phyloP scores from a whole-genome alignment of 30 jellyfish, hydroid and myxozoan species.

The Nemopilema nomurai region DNA sequence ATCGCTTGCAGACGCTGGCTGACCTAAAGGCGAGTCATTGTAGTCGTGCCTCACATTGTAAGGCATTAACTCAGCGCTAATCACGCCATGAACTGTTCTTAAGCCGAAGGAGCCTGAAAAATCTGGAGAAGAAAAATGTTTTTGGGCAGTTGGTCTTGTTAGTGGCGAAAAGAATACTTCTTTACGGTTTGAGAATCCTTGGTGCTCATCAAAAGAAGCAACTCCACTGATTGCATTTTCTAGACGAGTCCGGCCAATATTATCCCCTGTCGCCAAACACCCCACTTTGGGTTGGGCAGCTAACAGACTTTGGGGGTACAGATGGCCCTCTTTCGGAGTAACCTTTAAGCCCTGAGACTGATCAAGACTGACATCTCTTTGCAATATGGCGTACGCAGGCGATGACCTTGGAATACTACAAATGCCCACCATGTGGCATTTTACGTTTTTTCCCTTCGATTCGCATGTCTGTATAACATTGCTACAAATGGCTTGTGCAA shows the following conservation, averaged over 20 bases:
- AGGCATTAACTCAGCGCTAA: too few relatives aligned
- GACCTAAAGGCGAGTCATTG: neutral
- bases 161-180: too few relatives aligned
- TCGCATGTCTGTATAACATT: constrained; percentile 42
- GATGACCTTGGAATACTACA: constrained; percentile 60
- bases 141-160: too few relatives aligned
- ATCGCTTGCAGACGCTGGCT: neutral
- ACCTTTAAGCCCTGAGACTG: neutral
- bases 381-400: constrained; percentile 49
- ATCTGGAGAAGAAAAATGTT: too few relatives aligned
- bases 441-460: constrained; percentile 24
- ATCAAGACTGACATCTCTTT: neutral
- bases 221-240: neutral
- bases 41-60: too few relatives aligned
- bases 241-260: neutral
- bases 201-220: neutral
- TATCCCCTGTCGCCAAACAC: neutral
- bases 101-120: too few relatives aligned
- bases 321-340: neutral
- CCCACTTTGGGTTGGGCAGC: neutral
- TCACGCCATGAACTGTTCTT: too few relatives aligned
- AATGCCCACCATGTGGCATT: constrained; percentile 26
- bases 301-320: neutral
- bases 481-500: constrained; percentile 30
- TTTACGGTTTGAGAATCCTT: too few relatives aligned